Evolutionary conservation across 2,797 vertebrate species (phyloP).

Genomic region (Cyclura pinguis): DNA sequence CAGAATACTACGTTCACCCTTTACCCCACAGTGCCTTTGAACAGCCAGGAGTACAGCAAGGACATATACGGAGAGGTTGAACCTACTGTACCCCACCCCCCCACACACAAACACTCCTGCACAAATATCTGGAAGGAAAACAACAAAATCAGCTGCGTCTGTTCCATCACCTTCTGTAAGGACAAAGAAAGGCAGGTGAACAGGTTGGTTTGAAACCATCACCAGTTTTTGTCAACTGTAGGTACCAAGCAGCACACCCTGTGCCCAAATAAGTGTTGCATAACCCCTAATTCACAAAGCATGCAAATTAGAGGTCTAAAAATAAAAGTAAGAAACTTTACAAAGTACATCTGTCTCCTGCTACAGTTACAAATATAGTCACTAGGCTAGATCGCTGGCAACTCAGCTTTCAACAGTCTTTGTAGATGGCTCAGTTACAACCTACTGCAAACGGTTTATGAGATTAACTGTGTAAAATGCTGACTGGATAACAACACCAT

Average conservation of each 20-base stretch:
- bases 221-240: background rate
- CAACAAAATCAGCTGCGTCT: background rate
- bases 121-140: background rate
- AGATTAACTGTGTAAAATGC: slow-evolving; percentile 29
- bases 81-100: background rate
- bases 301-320: background rate
- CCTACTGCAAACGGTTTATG: slow-evolving; percentile 69
- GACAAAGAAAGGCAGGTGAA: background rate
- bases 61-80: background rate
- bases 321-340: background rate
- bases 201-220: background rate
- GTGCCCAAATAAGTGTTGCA: background rate
- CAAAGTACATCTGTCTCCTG: background rate
- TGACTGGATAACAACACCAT: slow-evolving; percentile 42
- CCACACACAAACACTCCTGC: background rate
- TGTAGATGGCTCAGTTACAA: slow-evolving; percentile 57
- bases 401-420: slow-evolving; percentile 60
- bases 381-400: slow-evolving; percentile 46
- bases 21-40: background rate
- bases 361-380: slow-evolving; percentile 12
- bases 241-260: background rate
- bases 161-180: background rate
- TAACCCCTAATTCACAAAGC: background rate
- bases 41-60: background rate
- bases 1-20: background rate